phyloP scores from a whole-genome alignment of 2,797 vertebrate genomes.

The Lagodon rhomboides region DNA sequence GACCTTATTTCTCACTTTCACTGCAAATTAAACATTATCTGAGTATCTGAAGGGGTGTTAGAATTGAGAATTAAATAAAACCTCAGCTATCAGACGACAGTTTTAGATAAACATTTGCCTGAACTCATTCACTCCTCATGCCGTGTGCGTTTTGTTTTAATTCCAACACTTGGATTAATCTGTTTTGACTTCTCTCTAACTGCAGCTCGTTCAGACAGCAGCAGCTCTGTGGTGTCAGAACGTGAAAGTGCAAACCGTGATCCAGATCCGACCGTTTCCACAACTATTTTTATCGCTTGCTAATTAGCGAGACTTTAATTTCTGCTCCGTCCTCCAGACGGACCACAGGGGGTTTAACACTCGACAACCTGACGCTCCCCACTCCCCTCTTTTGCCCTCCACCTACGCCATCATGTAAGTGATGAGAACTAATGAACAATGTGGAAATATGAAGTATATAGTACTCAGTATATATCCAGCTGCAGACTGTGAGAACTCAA shows the following conservation, averaged over 20 bases:
- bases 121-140: not conserved
- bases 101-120: slow-evolving; percentile 1
- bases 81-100: not conserved
- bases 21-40: no score
- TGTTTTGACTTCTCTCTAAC: slow-evolving; percentile 24
- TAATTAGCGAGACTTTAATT: slow-evolving; percentile 81
- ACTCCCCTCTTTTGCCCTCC: slow-evolving; percentile 2
- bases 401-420: not conserved
- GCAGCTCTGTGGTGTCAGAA: slow-evolving; percentile 37
- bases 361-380: slow-evolving; percentile 53
- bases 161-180: slow-evolving; percentile 9
- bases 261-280: slow-evolving; percentile 64
- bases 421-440: not conserved
- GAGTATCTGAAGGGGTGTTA: not conserved
- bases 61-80: not conserved
- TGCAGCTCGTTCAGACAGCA: not conserved
- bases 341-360: slow-evolving; percentile 77
- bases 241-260: slow-evolving; percentile 56
- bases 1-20: not conserved
- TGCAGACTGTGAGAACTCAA: not conserved
- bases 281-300: slow-evolving; percentile 81
- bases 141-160: not conserved
- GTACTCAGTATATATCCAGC: not conserved
- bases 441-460: not conserved
- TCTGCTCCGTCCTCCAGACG: slow-evolving; percentile 72